Percentiles rank a stretch among this genome's conserved stretches.
Conservation (phyloP, 2,888 invertebrate species). For the Hydraecia micacea region DNA sequence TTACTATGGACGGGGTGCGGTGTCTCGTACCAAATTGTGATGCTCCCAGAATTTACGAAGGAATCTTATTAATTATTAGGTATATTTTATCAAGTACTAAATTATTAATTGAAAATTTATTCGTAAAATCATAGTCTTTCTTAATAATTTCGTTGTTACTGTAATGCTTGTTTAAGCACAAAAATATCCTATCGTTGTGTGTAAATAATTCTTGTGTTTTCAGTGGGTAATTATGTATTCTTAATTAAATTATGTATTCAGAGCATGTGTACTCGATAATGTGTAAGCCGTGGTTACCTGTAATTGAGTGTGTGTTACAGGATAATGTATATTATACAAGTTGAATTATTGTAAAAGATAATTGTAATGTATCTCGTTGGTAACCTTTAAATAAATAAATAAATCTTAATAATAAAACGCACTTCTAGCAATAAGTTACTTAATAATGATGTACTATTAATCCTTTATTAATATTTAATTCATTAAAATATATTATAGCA, state of each 20-base stretch:
- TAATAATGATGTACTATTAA: background rate
- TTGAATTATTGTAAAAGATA: background rate
- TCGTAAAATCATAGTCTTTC: background rate
- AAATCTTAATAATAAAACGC: background rate
- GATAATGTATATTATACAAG: background rate
- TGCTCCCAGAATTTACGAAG: slow-evolving; percentile 40
- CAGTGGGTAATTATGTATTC: too few relatives aligned
- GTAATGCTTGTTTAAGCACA: background rate
- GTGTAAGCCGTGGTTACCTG: background rate
- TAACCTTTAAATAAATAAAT: background rate
- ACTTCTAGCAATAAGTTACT: background rate
- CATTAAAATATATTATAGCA: background rate
- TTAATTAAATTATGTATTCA: background rate
- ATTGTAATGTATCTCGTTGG: background rate
- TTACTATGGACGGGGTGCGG: slow-evolving; percentile 51
- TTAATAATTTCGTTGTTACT: background rate
- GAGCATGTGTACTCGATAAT: background rate
- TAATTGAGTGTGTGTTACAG: background rate
- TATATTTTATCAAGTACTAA: slow-evolving; percentile 22
- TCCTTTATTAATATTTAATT: background rate
- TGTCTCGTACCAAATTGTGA: slow-evolving; percentile 48
- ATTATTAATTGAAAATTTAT: slow-evolving; percentile 14
- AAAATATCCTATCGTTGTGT: background rate
- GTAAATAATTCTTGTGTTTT: background rate
- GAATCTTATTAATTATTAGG: slow-evolving; percentile 24